Evolutionary conservation across 2,888 invertebrate species (phyloP).

Genomic region (Apoderus coryli): DNA sequence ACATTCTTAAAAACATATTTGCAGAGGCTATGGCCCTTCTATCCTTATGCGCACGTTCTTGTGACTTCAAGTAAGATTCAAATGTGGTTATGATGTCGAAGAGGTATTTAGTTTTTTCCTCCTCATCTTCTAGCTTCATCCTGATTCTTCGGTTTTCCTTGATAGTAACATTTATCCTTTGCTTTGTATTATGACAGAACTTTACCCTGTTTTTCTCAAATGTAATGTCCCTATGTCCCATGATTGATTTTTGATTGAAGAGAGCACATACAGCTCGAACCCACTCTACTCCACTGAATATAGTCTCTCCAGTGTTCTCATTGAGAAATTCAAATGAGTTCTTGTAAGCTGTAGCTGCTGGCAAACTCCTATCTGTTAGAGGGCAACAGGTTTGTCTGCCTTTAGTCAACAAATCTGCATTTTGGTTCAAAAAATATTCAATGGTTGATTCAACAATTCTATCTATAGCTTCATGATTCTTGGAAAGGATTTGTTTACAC

Average conservation of each 20-base stretch:
- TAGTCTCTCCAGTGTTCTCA: not conserved
- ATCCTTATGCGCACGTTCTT: slow-evolving; percentile 18
- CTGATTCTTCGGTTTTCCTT: no score
- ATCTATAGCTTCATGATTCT: slow-evolving; percentile 1
- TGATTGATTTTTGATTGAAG: no score
- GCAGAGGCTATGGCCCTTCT: slow-evolving; percentile 18
- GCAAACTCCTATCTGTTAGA: not conserved
- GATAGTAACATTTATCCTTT: no score
- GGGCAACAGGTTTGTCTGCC: not conserved
- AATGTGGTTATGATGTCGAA: slow-evolving; percentile 5
- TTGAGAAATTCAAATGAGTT: not conserved
- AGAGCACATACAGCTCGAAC: no score
- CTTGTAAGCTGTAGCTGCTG: slow-evolving; percentile 1
- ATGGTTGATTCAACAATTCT: not conserved
- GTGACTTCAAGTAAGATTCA: slow-evolving; percentile 18
- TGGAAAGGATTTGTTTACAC: not conserved
- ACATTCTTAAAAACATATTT: slow-evolving; percentile 17
- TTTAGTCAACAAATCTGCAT: slow-evolving; percentile 2
- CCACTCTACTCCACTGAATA: not conserved
- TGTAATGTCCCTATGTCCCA: no score
- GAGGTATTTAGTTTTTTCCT: not conserved
- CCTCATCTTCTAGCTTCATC: no score
- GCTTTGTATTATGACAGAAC: no score
- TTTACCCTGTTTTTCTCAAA: no score
- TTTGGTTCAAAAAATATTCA: not conserved